Evolutionary conservation across 2,888 invertebrate species (phyloP).

Genomic region (Drosophila quinaria): DNA sequence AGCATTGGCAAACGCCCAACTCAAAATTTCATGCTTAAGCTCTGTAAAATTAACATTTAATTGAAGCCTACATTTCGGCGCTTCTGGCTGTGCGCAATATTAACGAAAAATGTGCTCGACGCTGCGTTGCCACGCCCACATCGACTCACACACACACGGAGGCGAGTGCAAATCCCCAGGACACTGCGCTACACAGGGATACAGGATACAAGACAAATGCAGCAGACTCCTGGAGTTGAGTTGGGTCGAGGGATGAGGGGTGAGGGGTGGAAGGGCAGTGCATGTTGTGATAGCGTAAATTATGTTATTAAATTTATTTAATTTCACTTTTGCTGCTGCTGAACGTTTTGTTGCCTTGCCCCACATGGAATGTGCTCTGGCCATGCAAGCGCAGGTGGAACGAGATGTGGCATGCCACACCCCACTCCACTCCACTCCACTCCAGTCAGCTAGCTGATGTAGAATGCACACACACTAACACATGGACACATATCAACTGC

Average conservation of each 20-base stretch:
- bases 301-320: slow-evolving; percentile 82
- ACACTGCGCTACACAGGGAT: slow-evolving; percentile 15
- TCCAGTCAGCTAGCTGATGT: neutral
- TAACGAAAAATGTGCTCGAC: slow-evolving; percentile 39
- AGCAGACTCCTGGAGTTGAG: slow-evolving; percentile 18
- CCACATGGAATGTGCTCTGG: slow-evolving; percentile 44
- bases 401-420: slow-evolving; percentile 18
- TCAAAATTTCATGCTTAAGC: slow-evolving; percentile 79
- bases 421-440: neutral
- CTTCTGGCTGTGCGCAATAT: slow-evolving; percentile 53
- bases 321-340: slow-evolving; percentile 70
- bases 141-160: neutral
- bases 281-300: slow-evolving; percentile 81
- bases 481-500: slow-evolving; percentile 53
- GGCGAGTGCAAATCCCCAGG: slow-evolving; percentile 52
- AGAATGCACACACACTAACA: slow-evolving; percentile 27
- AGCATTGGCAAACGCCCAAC: slow-evolving; percentile 7
- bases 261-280: slow-evolving; percentile 30
- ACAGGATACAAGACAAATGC: slow-evolving; percentile 50
- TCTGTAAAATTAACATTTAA: slow-evolving; percentile 82
- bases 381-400: slow-evolving; percentile 44
- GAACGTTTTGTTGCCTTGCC: slow-evolving; percentile 64
- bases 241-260: neutral
- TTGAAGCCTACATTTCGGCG: slow-evolving; percentile 75
- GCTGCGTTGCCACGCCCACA: slow-evolving; percentile 4